Percentiles rank a stretch among this genome's conserved stretches.
Conservation (phyloP, 2,113 vertebrate genomes). For the Scopus umbretta region DNA sequence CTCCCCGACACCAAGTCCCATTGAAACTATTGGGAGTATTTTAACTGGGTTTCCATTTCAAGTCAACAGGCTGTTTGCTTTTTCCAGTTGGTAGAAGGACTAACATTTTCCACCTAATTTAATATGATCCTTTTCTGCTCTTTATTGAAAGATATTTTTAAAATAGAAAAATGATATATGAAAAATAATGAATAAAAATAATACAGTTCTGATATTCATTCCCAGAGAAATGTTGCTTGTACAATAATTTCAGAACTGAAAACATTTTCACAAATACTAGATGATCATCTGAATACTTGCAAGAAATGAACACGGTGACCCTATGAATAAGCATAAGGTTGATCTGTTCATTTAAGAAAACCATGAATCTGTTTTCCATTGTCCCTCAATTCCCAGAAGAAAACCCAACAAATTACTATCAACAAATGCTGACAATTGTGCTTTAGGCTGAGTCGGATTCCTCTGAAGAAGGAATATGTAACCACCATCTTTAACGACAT, state of each 20-base stretch:
- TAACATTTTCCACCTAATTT: not conserved
- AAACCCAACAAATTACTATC: not conserved
- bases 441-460: not conserved
- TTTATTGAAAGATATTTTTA: not conserved
- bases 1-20: not conserved
- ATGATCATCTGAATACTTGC: not conserved
- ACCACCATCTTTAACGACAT: not conserved
- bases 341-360: not conserved
- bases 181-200: not conserved
- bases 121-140: not conserved
- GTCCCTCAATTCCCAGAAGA: not conserved
- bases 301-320: not conserved
- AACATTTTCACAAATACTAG: not conserved
- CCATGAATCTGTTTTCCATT: not conserved
- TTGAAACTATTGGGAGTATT: not conserved
- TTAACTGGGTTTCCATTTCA: not conserved
- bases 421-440: not conserved
- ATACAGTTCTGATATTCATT: not conserved
- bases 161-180: not conserved
- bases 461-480: not conserved
- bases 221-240: not conserved
- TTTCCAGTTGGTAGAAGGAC: not conserved
- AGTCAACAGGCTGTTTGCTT: not conserved
- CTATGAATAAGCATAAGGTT: not conserved
- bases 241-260: not conserved